phyloP scores from a whole-genome alignment of 64 coral and sea anemone genomes.

The Montipora cactus region DNA sequence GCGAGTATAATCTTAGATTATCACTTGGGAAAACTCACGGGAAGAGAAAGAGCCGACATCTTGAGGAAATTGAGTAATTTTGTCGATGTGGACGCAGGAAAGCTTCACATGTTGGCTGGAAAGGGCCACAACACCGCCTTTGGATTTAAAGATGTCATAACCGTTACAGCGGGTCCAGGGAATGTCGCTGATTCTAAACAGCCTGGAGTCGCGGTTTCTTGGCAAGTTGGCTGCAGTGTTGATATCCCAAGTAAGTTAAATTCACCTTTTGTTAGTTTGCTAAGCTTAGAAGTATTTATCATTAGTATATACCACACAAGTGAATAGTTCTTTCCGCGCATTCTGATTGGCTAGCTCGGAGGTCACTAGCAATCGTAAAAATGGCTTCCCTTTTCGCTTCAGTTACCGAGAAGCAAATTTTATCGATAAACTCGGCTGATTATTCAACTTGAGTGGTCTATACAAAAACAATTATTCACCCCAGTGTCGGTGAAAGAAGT shows the following conservation, averaged over 20 bases:
- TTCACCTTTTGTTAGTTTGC: not conserved
- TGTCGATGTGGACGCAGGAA: constrained; percentile 51
- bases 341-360: no score
- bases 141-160: constrained; percentile 67
- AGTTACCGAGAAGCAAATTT: no score
- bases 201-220: constrained; percentile 79
- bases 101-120: constrained; percentile 71
- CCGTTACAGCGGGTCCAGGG: constrained; percentile 87
- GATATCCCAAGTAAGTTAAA: constrained; percentile 65
- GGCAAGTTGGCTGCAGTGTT: constrained; percentile 87
- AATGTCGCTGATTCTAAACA: constrained; percentile 79
- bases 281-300: no score
- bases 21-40: constrained; percentile 68
- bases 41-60: constrained; percentile 55
- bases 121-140: constrained; percentile 85
- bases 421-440: no score
- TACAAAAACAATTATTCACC: no score
- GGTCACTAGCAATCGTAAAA: no score
- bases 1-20: constrained; percentile 82
- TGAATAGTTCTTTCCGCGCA: no score
- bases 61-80: constrained; percentile 66
- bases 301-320: no score
- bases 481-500: no score
- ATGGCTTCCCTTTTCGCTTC: no score
- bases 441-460: no score